Evolutionary conservation across 2,113 vertebrate species (phyloP), one percentile per base, ranked within the genome.

Genomic region (Aptenodytes forsteri): DNA sequence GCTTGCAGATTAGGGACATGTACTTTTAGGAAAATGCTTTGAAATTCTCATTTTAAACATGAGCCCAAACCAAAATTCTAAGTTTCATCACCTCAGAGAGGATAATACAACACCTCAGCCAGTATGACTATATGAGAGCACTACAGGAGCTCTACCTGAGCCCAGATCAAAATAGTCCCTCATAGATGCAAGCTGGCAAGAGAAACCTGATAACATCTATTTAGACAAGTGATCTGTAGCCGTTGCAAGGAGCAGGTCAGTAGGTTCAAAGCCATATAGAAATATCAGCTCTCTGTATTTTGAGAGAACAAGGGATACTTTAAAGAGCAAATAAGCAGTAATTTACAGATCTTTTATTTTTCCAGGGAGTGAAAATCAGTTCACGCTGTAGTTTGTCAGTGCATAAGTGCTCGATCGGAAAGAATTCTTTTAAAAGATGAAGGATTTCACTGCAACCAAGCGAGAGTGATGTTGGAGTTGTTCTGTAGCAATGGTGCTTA

Each of bases 41-140:
- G 18, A 62, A 65, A 87, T 54, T 38, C 40, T 27, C 22, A 73
- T 76, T 80, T 89, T 73, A 78, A 71, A 52, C 34, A 27, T 8
- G 1, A 58, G 7, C 14, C 18, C 22, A 16, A 73, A 79, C 20
- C 22, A 89, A 72, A 72, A 69, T 61, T 62, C 27, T 23, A 13
- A 13, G 4, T 80, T 83, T 42, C 16, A 30, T 80, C 44, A 52
- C 21, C 32, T 59, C 30, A 46, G 27, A 84, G 55, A 54, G 6
- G 7, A 29, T 11, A 61, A 58, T 8, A 25, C 4, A 42, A 14
- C 16, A 40, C 12, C 30, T 77, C 49, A 83, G 17, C 6, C 40
- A 32, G 10, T 11, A 7, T 4, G 2, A 26, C 15, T 44, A 0
- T 1, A 4, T 34, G 38, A 50, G 27, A 58, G 8, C 34, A 11